A percentile compares a stretch with the other conserved stretches of the same genome.
These are phyloP conservation scores for Petrocephalus zakoni DNA, from an alignment of 2,113 vertebrate genomes.

Conservation along the genomic window DNA sequence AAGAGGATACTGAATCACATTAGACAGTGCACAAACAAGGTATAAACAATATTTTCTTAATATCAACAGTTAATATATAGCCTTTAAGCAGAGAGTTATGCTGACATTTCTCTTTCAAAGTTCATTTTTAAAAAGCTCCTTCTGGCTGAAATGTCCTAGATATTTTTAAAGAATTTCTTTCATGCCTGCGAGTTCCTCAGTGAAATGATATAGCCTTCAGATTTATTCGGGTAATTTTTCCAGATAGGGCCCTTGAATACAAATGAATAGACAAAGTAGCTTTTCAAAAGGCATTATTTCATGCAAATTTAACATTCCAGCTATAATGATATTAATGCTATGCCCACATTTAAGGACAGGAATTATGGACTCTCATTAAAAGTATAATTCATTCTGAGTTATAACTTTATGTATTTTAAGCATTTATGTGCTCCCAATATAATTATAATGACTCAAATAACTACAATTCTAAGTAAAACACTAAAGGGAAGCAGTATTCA, in stretches of 20 bases:
- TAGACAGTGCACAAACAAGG: background rate
- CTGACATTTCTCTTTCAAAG: conserved; percentile 21
- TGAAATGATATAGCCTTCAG: conserved; percentile 27
- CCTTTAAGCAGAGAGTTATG: conserved; percentile 11
- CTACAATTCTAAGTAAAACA: background rate
- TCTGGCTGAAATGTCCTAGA: conserved; percentile 20
- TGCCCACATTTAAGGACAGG: conserved; percentile 32
- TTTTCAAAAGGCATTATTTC: conserved; percentile 30
- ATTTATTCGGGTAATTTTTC: conserved; percentile 37
- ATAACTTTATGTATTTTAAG: conserved; percentile 12
- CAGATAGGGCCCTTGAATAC: conserved; percentile 30
- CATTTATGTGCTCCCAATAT: background rate
- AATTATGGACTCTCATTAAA: conserved; percentile 23
- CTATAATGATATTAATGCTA: conserved; percentile 36
- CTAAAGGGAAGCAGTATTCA: background rate
- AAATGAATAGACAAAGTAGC: conserved; percentile 30
- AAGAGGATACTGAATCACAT: background rate
- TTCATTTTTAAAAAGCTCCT: conserved; percentile 20
- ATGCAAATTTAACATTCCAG: conserved; percentile 38
- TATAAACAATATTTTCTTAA: background rate
- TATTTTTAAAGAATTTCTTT: conserved; percentile 31
- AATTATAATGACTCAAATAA: background rate
- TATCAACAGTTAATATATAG: background rate
- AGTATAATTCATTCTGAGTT: conserved; percentile 18
- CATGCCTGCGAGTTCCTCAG: conserved; percentile 29